phyloP scores from a whole-genome alignment of 2,888 invertebrate species.

The Apantesis nais region DNA sequence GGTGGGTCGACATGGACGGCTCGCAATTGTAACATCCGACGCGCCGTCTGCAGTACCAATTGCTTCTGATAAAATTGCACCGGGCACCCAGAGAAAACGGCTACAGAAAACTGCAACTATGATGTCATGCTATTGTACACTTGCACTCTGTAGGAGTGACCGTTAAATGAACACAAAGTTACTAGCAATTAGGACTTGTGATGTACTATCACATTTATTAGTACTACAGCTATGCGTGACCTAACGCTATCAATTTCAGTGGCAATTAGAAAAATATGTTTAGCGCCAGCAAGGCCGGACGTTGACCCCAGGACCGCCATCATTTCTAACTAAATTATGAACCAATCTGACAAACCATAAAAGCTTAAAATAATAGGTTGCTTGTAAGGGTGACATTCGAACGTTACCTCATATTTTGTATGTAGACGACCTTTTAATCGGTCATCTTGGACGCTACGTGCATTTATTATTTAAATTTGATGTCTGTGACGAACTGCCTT shows the following conservation, averaged over 20 bases:
- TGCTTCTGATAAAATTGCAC: constrained; percentile 63
- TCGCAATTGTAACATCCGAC: constrained; percentile 78
- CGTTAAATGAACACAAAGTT: constrained; percentile 49
- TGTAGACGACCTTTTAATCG: constrained; percentile 75
- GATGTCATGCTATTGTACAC: constrained; percentile 64
- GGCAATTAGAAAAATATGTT: constrained; percentile 70
- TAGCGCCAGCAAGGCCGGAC: constrained; percentile 73
- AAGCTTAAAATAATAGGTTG: constrained; percentile 14
- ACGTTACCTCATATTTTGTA: constrained; percentile 74
- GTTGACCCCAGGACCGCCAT: constrained; percentile 57
- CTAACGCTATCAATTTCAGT: constrained; percentile 66
- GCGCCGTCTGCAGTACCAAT: constrained; percentile 66
- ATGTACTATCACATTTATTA: constrained; percentile 42
- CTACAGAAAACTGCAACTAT: constrained; percentile 66
- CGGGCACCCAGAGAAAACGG: constrained; percentile 55
- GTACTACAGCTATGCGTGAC: constrained; percentile 63
- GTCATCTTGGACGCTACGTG: constrained; percentile 77
- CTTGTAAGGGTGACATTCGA: constrained; percentile 55
- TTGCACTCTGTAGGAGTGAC: constrained; percentile 57
- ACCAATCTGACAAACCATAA: constrained; percentile 40
- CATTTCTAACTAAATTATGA: constrained; percentile 57
- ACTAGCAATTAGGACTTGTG: constrained; percentile 45
- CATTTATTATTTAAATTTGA: constrained; percentile 75
- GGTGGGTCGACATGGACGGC: constrained; percentile 32
- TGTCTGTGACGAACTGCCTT: constrained; percentile 68